phyloP scores from a whole-genome alignment of 2,113 vertebrate genomes.

The Pavo muticus region DNA sequence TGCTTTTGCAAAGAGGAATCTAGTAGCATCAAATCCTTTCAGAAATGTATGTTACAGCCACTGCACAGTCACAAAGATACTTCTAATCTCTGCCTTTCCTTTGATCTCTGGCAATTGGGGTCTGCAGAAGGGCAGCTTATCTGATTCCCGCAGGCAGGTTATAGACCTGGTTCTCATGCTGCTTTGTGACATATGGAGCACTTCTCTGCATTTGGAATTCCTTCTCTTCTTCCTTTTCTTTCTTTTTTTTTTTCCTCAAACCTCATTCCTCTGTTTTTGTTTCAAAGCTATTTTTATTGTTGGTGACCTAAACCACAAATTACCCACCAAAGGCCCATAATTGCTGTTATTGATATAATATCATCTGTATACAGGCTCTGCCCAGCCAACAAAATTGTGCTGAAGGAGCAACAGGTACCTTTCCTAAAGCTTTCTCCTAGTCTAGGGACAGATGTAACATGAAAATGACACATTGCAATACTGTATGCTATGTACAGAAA shows the following conservation, averaged over 20 bases:
- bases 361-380: background rate
- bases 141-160: constrained; percentile 27
- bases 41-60: background rate
- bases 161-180: background rate
- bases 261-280: background rate
- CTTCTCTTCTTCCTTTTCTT: background rate
- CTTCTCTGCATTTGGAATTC: background rate
- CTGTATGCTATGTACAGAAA: background rate
- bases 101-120: background rate
- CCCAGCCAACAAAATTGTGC: background rate
- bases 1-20: background rate
- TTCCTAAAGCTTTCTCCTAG: background rate
- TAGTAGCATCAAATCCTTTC: background rate
- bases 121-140: background rate
- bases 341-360: background rate
- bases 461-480: background rate
- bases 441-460: background rate
- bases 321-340: background rate
- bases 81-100: constrained; percentile 7
- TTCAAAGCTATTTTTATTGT: background rate
- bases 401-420: background rate
- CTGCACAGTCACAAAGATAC: background rate
- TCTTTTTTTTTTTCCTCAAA: rapidly evolving
- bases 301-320: background rate
- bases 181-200: background rate